Evolutionary conservation across 2,113 vertebrate species (phyloP), one percentile per base, ranked within the genome.

Genomic region (Hystrix brachyura): DNA sequence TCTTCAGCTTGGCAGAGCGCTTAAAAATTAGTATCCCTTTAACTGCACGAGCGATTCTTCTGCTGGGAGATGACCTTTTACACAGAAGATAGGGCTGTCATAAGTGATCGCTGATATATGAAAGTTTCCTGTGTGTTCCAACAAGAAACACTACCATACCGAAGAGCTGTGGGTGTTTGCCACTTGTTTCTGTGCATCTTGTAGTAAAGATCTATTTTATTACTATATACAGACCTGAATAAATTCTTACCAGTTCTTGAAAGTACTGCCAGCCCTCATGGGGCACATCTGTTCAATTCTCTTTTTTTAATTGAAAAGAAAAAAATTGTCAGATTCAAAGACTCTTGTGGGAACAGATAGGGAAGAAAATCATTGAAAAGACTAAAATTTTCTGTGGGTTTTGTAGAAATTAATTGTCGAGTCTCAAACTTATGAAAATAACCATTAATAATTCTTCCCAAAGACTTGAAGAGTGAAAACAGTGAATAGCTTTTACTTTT

Each of bases 11-110:
- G 93, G 97, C 84, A 94, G 87, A 95, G 80, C 5, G 18, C 90
- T 95, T 91, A 90, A 95, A 85, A 90, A 96, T 95, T 53, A 59
- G 79, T 74, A 72, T 94, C 72, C 88, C 88, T 93, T 94, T 95
- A 95, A 96, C 87, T 91, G 69, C 64, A 53, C 3, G 43, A 81
- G 87, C 69, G 95, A 57, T 84, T 82, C 86, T 97, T 96, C 95
- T 95, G 83, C 65, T 27, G 80, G 71, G 90, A 97, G 97, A 74
- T 97, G 96, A 96, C 96, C 95, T 98, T 98, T 96, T 95, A 65
- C 71, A 48, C 57, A 51, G 91, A 90, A 94, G 95, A 88, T 32
- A 60, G 92, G 95, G 60, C 95, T 96, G 96, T 97, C 93, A 72
- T 88, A 83, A 91, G 87, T 93, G 96, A 95, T 96, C 84, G 87